These are phyloP conservation scores for Tetramorium parvispinum DNA, from an alignment of 1,140 invertebrate species.

Conservation along the genomic window DNA sequence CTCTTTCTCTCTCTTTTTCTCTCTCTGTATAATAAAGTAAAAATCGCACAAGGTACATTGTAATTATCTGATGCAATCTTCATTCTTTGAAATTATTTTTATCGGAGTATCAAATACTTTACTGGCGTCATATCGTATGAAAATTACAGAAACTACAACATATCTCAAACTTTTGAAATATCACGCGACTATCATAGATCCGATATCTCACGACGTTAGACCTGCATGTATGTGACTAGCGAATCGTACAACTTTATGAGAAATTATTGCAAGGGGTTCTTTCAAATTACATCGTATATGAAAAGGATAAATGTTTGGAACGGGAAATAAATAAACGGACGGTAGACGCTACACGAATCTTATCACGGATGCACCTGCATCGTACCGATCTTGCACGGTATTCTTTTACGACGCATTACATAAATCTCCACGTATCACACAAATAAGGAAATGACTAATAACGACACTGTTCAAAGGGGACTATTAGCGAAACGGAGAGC, in stretches of 20 bases:
- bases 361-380: neutral
- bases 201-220: neutral
- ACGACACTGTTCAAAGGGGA: constrained; percentile 20
- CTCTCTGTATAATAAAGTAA: constrained; percentile 24
- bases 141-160: neutral
- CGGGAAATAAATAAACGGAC: constrained; percentile 6
- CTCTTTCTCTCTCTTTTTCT: neutral
- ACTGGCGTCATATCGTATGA: neutral
- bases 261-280: neutral
- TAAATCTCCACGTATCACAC: constrained; percentile 17
- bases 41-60: neutral
- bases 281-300: neutral
- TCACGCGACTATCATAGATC: constrained; percentile 2
- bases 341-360: neutral
- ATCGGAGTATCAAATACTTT: constrained; percentile 27
- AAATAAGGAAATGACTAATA: constrained; percentile 20
- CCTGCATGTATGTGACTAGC: neutral
- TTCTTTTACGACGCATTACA: constrained; percentile 24
- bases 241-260: constrained; percentile 16
- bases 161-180: neutral
- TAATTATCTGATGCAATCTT: constrained; percentile 11
- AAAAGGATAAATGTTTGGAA: neutral
- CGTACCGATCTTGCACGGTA: neutral
- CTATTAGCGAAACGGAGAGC: neutral
- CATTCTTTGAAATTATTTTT: neutral